A percentile compares a stretch with the other conserved stretches of the same genome.
These are phyloP conservation scores for Ctenoplectra terminalis DNA, from an alignment of 1,140 invertebrate genomes.

Conservation along the genomic window DNA sequence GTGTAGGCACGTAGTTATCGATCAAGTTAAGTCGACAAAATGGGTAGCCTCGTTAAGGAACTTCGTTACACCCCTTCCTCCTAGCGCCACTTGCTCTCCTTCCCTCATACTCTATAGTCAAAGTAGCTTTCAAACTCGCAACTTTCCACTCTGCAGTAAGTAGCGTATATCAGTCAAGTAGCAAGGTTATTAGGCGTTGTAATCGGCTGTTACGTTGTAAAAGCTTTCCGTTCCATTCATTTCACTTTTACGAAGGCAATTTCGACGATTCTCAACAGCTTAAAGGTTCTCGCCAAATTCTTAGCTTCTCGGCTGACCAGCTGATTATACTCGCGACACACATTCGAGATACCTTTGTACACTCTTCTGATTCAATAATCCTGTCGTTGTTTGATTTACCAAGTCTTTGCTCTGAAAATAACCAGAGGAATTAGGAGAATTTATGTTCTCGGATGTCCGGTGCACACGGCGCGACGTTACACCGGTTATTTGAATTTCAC, in stretches of 20 bases:
- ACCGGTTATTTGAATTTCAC: neutral
- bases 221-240: constrained; percentile 44
- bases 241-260: constrained; percentile 6
- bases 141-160: constrained; percentile 75
- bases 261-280: neutral
- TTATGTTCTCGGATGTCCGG: neutral
- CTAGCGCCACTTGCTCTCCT: constrained; percentile 43
- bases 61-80: constrained; percentile 69
- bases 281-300: neutral
- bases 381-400: neutral
- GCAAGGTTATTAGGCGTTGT: constrained; percentile 71
- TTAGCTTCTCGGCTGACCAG: no score
- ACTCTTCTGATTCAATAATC: no score
- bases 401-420: neutral
- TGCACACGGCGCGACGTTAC: no score
- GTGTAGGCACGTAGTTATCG: constrained; percentile 74
- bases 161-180: constrained; percentile 68
- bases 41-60: constrained; percentile 79
- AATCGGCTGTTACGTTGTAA: constrained; percentile 65
- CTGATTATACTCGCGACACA: neutral
- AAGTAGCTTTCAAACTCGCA: constrained; percentile 78
- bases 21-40: constrained; percentile 75
- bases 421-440: neutral
- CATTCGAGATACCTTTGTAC: neutral
- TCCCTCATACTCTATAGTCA: constrained; percentile 61